phyloP scores from a whole-genome alignment of 2,888 invertebrate genomes.

The Cephus rjabovi region DNA sequence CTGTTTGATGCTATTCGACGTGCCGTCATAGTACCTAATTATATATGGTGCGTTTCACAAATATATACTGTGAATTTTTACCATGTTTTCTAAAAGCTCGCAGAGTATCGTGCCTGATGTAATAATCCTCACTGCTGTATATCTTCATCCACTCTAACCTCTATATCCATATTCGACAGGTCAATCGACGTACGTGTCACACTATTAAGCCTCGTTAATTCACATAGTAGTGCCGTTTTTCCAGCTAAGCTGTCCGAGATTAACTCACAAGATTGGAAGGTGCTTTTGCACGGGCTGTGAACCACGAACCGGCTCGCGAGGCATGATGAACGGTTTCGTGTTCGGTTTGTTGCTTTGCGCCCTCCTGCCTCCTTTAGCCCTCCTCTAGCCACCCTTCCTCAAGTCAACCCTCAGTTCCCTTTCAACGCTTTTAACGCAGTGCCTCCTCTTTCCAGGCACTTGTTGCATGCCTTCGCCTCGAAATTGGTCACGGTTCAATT shows the following conservation, averaged over 20 bases:
- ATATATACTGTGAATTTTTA: not conserved
- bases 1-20: not conserved
- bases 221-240: conserved; percentile 1
- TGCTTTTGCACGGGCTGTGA: conserved; percentile 29
- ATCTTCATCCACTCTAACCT: not conserved
- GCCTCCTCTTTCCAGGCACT: conserved; percentile 48
- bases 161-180: not conserved
- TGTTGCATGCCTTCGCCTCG: conserved; percentile 46
- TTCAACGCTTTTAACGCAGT: conserved; percentile 33
- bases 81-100: not conserved
- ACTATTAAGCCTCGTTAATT: not conserved
- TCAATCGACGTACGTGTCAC: not conserved
- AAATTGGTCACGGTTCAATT: conserved; percentile 24
- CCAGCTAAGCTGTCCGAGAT: conserved; percentile 17
- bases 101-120: not conserved
- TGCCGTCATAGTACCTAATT: not conserved
- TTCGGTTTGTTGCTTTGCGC: conserved; percentile 30
- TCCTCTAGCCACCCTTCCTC: conserved; percentile 18
- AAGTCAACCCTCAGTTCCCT: conserved; percentile 20
- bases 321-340: conserved; percentile 36
- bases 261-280: conserved; percentile 26
- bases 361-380: conserved; percentile 17
- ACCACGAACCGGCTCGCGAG: conserved; percentile 20
- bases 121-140: not conserved
- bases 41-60: not conserved